Base-by-base conservation (phyloP, 1,140 invertebrate species). In the Lepidurus apus region DNA sequence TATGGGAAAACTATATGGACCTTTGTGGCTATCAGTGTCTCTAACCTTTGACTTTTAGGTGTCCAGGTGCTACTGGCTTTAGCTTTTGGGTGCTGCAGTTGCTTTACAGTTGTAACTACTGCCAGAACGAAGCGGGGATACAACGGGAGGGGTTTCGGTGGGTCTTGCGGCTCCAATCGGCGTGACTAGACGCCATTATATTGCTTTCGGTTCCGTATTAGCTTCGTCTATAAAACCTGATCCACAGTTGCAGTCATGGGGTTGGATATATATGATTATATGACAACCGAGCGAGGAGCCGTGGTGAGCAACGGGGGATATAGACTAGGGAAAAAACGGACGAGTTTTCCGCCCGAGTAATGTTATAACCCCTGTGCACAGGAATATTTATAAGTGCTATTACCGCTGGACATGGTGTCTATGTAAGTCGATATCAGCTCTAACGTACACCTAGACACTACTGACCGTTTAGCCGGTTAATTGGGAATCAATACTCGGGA, bases 151-250 rank as follows among this genome's bases (percentile, higher is more conserved):
- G 53, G 53, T 65, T 65, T 65, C 53, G 21, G 9, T 9, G 53
- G 53, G 53, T n/a, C 53, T 65, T 17, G 53, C 53, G 53, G 53
- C 53, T 65, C 53, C 53, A 65, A 65, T 65, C 53, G 53, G 53
- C 53, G 53, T 65, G 53, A 65, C 53, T 65, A 65, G 53, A 65
- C 53, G 53, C 21, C 53, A 65, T 65, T 65, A 65, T 65, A 65
- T 65, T 65, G 21, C 53, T 65, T 65, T 65, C 53, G 13, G 53
- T 65, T 65, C 53, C 53, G 21, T 65, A 65, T 65, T 65, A 65
- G 53, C 53, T 13, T 65, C n/a, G 53, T 65, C 53, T 65, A 65
- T 65, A 65, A 65, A 65, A 65, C 53, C 53, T 65, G 53, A 65
- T 65, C 53, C 53, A 65, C 21, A 65, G 17, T n/a, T n/a, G 53